Percentiles rank a stretch among this genome's conserved stretches.
phyloP scores from a whole-genome alignment of 2,797 vertebrate species.

The Coluber constrictor region DNA sequence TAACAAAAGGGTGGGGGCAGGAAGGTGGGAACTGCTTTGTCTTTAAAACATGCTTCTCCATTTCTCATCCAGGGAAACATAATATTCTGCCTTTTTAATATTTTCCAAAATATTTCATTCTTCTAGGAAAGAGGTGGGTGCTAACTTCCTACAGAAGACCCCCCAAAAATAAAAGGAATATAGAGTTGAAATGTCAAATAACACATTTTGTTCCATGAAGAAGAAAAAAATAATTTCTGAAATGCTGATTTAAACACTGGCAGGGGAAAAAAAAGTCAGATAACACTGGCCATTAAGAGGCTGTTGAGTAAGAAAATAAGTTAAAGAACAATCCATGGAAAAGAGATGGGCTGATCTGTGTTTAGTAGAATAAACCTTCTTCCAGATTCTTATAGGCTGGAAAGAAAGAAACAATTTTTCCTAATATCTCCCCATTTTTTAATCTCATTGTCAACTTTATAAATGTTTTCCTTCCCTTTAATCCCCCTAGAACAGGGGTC shows the following conservation, averaged over 20 bases:
- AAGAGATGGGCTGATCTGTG: background rate
- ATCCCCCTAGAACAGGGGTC: background rate
- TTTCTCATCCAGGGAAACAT: no score
- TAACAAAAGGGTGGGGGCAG: no score
- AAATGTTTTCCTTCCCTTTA: background rate
- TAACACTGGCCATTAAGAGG: background rate
- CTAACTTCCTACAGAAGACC: no score
- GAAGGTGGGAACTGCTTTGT: no score
- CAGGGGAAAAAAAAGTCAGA: background rate
- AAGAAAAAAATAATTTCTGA: slow-evolving; percentile 2
- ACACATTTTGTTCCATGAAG: background rate
- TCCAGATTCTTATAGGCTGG: background rate
- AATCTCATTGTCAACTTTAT: background rate
- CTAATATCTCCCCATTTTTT: background rate
- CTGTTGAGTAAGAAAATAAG: background rate
- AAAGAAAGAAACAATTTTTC: background rate
- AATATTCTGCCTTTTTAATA: no score
- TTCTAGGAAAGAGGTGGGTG: no score
- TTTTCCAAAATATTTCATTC: no score
- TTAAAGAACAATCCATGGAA: background rate
- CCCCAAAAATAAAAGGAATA: background rate
- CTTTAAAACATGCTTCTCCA: no score
- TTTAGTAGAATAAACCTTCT: background rate
- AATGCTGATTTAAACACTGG: background rate
- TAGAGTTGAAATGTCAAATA: background rate